Evolutionary conservation across 1,140 invertebrate genomes (phyloP).

Genomic region (Amyelois transitella): DNA sequence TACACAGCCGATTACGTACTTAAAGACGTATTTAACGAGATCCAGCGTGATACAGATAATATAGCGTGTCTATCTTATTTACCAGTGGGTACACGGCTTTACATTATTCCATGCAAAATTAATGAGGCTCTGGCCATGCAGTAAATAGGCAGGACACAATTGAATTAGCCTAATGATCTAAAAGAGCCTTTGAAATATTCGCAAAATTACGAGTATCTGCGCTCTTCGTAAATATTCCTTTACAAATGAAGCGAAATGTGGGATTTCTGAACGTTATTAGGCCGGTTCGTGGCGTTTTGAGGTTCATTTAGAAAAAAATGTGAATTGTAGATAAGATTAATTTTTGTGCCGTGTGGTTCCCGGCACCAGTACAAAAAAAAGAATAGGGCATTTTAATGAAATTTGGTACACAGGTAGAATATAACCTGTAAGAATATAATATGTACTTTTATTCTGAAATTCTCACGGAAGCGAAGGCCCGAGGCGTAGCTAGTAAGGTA

Average conservation of each 20-base stretch:
- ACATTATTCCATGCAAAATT: not conserved
- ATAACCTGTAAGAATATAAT: too few relatives aligned
- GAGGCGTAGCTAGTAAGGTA: too few relatives aligned
- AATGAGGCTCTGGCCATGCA: not conserved
- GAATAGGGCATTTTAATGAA: too few relatives aligned
- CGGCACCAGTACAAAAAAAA: too few relatives aligned
- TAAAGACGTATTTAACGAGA: too few relatives aligned
- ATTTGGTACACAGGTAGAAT: too few relatives aligned
- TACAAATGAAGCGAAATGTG: not conserved
- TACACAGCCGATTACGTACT: too few relatives aligned
- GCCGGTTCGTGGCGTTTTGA: not conserved
- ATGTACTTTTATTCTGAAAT: too few relatives aligned
- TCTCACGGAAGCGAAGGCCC: too few relatives aligned
- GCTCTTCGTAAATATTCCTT: not conserved
- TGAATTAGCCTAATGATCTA: not conserved
- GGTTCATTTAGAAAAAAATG: not conserved
- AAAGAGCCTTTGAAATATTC: not conserved
- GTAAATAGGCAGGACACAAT: not conserved
- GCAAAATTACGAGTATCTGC: not conserved
- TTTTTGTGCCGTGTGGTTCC: too few relatives aligned
- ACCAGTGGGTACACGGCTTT: not conserved
- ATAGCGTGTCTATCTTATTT: not conserved
- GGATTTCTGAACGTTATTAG: not conserved
- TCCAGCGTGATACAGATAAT: too few relatives aligned
- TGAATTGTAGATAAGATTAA: too few relatives aligned